phyloP scores from a whole-genome alignment of 1,140 invertebrate genomes.

The Rhagoletis pomonella region DNA sequence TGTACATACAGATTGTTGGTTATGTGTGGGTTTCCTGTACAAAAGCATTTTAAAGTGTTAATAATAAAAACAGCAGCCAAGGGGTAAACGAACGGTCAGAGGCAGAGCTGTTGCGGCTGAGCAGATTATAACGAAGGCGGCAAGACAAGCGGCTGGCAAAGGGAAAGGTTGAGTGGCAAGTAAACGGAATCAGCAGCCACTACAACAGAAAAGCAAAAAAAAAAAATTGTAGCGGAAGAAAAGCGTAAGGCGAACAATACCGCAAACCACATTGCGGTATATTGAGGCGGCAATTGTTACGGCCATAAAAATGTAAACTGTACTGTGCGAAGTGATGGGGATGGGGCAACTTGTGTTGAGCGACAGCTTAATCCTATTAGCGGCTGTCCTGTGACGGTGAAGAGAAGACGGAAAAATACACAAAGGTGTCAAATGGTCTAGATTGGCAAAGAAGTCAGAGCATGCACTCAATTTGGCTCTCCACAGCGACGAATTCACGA shows the following conservation, averaged over 20 bases:
- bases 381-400: not conserved
- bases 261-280: not conserved
- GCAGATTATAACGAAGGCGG: not conserved
- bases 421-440: not conserved
- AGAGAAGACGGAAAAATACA: not conserved
- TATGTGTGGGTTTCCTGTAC: no score
- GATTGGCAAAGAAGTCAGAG: no score
- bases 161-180: not conserved
- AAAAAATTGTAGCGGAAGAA: not conserved
- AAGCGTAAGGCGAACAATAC: not conserved
- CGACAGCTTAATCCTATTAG: constrained; percentile 8
- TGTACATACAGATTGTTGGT: no score
- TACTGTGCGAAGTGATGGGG: not conserved
- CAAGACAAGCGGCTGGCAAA: no score
- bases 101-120: not conserved
- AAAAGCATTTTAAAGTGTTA: not conserved
- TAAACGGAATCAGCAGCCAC: not conserved
- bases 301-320: not conserved
- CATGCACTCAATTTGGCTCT: no score
- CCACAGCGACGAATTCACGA: no score
- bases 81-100: not conserved
- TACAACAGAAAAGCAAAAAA: not conserved
- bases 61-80: not conserved
- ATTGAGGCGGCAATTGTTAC: not conserved
- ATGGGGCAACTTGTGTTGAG: not conserved